Evolutionary conservation across 2,113 vertebrate genomes (phyloP), one percentile per base, ranked within the genome.

Genomic region (Corythornis vintsioides): DNA sequence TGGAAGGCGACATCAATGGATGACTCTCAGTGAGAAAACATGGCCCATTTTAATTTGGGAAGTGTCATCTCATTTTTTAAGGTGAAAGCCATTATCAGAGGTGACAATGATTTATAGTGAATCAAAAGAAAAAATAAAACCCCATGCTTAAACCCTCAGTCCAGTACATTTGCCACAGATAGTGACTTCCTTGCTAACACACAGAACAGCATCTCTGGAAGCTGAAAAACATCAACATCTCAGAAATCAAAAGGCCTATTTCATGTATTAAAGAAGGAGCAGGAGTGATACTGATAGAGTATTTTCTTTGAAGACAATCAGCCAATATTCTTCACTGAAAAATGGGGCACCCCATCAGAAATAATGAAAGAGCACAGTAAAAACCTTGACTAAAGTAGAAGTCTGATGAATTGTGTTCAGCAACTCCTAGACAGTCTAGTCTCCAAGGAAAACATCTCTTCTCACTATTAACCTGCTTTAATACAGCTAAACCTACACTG

Each of bases 21-120:
- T 94, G 93, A 97, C 50, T 92, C 96, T 77, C 63, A 91, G 90
- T 0, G 5, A 93, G 90, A 74, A 96, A 97, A 92, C 92, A 78
- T 50, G 86, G 94, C 83, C 86, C 74, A 76, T 94, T 97, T 96
- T 97, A 96, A 97, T 97, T 97, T 91, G 95, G 90, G 94, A 97
- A 86, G 83, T 90, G 89, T 91, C 92, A 84, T 93, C 76, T 96
- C 88, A 94, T 96, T 93, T 93, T 94, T 96, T 90, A 96, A 92
- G 92, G 81, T 89, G 83, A 84, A 94, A 96, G 90, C 88, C 83
- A 95, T 97, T 95, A 96, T 94, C 73, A 95, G 84, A 90, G 77
- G 89, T 94, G 93, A 95, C 95, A 90, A 84, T 87, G 90, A 88
- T 91, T 91, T 96, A 94, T 85, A 82, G 79, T 63, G 50, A 90